Evolutionary conservation across 2,888 invertebrate genomes (phyloP).

Genomic region (Polydrusus tereticollis): DNA sequence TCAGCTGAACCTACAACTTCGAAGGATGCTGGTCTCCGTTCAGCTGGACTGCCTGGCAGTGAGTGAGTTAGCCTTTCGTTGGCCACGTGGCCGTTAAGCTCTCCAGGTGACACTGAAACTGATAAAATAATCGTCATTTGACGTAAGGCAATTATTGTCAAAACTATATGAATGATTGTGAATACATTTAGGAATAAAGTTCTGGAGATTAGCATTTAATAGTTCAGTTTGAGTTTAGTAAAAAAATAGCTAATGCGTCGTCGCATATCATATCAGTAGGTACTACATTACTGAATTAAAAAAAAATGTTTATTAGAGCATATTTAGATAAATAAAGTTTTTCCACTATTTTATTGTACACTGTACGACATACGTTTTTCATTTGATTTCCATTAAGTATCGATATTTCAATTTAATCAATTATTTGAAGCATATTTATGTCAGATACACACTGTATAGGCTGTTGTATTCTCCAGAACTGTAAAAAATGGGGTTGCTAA

Average conservation of each 20-base stretch:
- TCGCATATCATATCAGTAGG: too few species aligned
- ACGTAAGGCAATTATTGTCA: background rate
- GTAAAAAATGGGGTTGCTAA: background rate
- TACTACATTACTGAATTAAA: too few species aligned
- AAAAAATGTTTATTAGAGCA: too few species aligned
- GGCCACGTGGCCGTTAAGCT: constrained; percentile 72
- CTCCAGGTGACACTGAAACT: constrained; percentile 64
- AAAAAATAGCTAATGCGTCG: too few species aligned
- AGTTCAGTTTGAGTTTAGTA: too few species aligned
- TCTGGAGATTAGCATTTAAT: background rate
- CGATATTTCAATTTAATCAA: too few species aligned
- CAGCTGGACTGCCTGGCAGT: constrained; percentile 77
- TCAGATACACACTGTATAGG: background rate
- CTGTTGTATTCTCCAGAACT: background rate
- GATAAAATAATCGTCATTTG: background rate
- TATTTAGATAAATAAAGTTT: too few species aligned
- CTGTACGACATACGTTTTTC: too few species aligned
- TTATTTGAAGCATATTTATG: too few species aligned
- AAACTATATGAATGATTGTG: background rate
- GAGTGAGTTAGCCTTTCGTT: constrained; percentile 76
- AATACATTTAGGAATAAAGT: background rate
- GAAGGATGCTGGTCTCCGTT: constrained; percentile 76
- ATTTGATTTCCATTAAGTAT: too few species aligned
- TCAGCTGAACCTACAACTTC: constrained; percentile 94
- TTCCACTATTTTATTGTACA: too few species aligned